Evolutionary conservation across 2,113 vertebrate genomes (phyloP).

Genomic region (Chauna torquata): DNA sequence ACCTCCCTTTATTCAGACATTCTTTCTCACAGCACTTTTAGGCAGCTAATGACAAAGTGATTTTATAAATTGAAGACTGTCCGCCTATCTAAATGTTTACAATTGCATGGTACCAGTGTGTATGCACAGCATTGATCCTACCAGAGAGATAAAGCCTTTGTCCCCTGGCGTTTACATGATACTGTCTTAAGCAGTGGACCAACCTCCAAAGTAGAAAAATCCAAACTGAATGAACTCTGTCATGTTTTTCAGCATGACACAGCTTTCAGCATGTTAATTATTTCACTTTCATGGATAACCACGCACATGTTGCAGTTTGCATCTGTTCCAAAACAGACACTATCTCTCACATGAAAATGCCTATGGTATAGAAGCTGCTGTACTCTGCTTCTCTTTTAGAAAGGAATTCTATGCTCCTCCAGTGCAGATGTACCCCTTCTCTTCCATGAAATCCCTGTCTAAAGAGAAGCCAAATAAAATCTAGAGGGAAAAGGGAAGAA

Average conservation of each 20-base stretch:
- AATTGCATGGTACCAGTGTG: rapidly evolving
- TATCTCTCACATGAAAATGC: neutral
- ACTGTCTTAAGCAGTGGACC: neutral
- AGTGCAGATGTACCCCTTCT: neutral
- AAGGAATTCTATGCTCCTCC: conserved; percentile 8
- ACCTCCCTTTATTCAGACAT: neutral
- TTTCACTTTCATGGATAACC: conserved; percentile 19
- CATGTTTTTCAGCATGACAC: neutral
- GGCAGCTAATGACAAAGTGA: neutral
- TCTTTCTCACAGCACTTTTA: neutral
- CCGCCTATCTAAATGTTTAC: neutral
- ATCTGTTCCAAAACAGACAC: neutral
- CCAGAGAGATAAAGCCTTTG: neutral
- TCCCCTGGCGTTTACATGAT: neutral
- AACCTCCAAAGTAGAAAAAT: neutral
- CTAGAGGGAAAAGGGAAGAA: conserved; percentile 1
- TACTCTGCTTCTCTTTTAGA: conserved; percentile 13
- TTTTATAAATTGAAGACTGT: neutral
- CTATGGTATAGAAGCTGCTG: neutral
- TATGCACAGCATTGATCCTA: rapidly evolving
- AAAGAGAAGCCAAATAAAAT: conserved; percentile 55
- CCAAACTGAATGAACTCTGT: neutral
- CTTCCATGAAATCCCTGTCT: neutral
- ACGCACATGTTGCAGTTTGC: neutral
- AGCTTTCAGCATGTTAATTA: conserved; percentile 5